Percentiles rank a stretch among this genome's conserved stretches.
Evolutionary conservation across 2,888 invertebrate species (phyloP).

Genomic region (Brenthis ino): DNA sequence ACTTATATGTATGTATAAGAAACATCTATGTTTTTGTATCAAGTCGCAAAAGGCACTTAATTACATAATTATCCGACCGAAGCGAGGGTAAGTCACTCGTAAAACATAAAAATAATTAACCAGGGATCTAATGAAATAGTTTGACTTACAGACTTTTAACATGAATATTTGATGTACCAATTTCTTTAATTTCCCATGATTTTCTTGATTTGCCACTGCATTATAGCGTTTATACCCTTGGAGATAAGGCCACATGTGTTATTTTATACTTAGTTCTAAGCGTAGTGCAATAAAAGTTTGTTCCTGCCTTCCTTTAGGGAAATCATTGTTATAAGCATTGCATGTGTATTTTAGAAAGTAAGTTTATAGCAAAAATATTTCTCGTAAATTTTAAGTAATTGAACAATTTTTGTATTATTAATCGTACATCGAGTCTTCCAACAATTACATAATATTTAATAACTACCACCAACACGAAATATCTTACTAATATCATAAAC

Average conservation of each 20-base stretch:
- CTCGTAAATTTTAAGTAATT: not conserved
- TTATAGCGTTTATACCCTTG: not conserved
- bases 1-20: no score
- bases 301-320: constrained; percentile 29
- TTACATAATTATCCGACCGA: not conserved
- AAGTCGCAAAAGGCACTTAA: no score
- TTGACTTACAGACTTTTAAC: constrained; percentile 2
- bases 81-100: not conserved
- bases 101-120: constrained; percentile 3
- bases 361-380: constrained; percentile 13
- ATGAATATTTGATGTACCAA: constrained; percentile 35
- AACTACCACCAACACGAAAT: no score
- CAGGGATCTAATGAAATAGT: constrained; percentile 4
- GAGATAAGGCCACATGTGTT: constrained; percentile 2
- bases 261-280: constrained; percentile 8
- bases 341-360: constrained; percentile 14
- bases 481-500: no score
- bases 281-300: constrained; percentile 31
- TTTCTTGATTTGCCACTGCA: constrained; percentile 1
- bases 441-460: no score
- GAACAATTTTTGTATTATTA: not conserved
- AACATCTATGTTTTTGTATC: no score
- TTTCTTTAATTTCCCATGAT: constrained; percentile 31
- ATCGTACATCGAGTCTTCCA: no score
- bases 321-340: constrained; percentile 23